Conservation (phyloP, 1,140 invertebrate species). For the Achatina immaculata region DNA sequence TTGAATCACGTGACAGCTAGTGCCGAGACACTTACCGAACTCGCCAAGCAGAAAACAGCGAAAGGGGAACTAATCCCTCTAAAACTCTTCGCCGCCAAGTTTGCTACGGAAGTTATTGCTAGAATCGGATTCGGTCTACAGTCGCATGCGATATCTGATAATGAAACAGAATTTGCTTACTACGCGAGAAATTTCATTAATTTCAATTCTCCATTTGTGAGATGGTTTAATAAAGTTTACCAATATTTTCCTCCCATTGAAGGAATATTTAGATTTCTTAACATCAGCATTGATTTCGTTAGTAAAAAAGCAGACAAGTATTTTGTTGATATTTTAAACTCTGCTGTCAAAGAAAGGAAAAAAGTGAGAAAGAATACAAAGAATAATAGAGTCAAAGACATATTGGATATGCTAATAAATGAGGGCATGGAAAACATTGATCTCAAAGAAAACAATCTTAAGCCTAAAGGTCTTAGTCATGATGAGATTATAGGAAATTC, state of each 20-base stretch:
- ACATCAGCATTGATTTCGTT: background rate
- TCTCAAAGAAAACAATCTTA: background rate
- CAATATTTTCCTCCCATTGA: background rate
- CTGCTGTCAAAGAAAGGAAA: background rate
- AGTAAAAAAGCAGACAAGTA: background rate
- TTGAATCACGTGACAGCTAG: background rate
- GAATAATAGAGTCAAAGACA: background rate
- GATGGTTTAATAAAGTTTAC: background rate
- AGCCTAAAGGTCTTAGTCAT: background rate
- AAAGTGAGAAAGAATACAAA: background rate
- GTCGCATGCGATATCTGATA: background rate
- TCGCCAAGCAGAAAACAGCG: background rate
- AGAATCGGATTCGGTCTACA: background rate
- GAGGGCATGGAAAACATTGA: background rate
- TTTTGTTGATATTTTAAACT: background rate
- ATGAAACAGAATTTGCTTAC: conserved; percentile 1
- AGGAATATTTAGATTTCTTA: background rate
- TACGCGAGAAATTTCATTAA: background rate
- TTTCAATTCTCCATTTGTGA: background rate
- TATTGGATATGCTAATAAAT: background rate
- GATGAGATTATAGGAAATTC: conserved; percentile 15
- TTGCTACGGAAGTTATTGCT: conserved; percentile 6
- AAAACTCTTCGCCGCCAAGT: background rate
- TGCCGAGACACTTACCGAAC: background rate
- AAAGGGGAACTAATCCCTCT: background rate